Evolutionary conservation across 2,113 vertebrate species (phyloP), one percentile per base, ranked within the genome.

Genomic region (Chlamydotis undulata): DNA sequence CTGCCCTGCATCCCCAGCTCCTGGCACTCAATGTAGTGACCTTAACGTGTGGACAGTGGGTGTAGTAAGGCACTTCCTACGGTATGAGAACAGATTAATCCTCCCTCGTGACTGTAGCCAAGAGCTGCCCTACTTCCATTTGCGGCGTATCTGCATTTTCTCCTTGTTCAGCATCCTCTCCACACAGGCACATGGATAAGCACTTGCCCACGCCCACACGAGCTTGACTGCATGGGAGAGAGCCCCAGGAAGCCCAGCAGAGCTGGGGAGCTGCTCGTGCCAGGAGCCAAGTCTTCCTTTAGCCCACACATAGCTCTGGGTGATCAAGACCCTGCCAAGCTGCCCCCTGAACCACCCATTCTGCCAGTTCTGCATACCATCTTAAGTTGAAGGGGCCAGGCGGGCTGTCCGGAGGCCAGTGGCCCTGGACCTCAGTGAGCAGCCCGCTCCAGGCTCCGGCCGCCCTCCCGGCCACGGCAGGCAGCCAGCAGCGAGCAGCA

Each of bases 331-430:
- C 8, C 68, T 39, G 0, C 18, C 12, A 37, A 61, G 16, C 49
- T 50, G 21, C 4, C 28, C 14, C 39, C 68, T 65, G 75, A 2
- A 5, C 7, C 2, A 3, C 19, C 9, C 12, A 0, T 13, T 22
- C 76, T 61, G 19, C 19, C 12, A 53, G 39, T 26, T 52, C 64
- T 56, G 35, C 29, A 28, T 35, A 59, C 74, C 55, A 53, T 11
- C 49, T 61, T 64, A 29, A 0, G 1, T 1, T 1, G 2, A 28
- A 60, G 9, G 0, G 1, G 39, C 45, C 26, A 13, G 31, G 21
- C 4, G 9, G 39, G 26, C 25, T 80, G 57, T 7, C 63, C 0
- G 0, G 0, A 59, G 59, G 50, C 43, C 49, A 2, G 8, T 41
- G 21, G 26, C 56, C 64, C 41, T 9, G 59, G 73, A 25, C 57